Percentiles rank a stretch among this genome's conserved stretches.
Conservation (phyloP, 2,797 vertebrate genomes). For the Acipenser transmontanus region DNA sequence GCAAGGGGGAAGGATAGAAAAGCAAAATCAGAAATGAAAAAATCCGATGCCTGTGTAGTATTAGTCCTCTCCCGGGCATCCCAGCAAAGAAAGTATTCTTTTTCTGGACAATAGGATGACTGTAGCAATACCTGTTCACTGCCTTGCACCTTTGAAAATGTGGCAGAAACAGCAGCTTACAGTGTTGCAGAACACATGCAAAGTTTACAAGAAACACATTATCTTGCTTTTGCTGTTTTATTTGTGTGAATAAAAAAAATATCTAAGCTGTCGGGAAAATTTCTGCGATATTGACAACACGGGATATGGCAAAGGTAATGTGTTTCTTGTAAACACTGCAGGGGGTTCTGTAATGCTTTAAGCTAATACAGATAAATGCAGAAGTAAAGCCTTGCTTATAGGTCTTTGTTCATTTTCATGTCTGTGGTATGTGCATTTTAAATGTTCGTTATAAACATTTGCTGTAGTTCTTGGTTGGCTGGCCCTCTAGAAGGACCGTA, state of each 20-base stretch:
- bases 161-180: no score
- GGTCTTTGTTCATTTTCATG: conserved; percentile 5
- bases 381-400: background rate
- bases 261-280: no score
- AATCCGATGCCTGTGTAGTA: conserved; percentile 41
- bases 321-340: no score
- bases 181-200: no score
- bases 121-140: conserved; percentile 44
- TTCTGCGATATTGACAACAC: no score
- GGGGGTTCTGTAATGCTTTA: background rate
- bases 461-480: conserved; percentile 9
- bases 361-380: background rate
- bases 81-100: conserved; percentile 1
- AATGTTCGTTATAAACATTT: conserved; percentile 23
- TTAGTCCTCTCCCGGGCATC: background rate
- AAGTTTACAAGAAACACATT: no score
- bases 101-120: conserved; percentile 6
- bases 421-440: conserved; percentile 21
- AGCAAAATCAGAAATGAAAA: conserved; percentile 27
- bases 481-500: conserved; percentile 14
- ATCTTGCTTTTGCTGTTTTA: no score
- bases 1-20: conserved; percentile 8
- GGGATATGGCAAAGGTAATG: no score
- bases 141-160: conserved; percentile 21
- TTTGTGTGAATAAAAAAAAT: no score